Conservation (phyloP, 2,113 vertebrate genomes). For the Motacilla tschutschensis region DNA sequence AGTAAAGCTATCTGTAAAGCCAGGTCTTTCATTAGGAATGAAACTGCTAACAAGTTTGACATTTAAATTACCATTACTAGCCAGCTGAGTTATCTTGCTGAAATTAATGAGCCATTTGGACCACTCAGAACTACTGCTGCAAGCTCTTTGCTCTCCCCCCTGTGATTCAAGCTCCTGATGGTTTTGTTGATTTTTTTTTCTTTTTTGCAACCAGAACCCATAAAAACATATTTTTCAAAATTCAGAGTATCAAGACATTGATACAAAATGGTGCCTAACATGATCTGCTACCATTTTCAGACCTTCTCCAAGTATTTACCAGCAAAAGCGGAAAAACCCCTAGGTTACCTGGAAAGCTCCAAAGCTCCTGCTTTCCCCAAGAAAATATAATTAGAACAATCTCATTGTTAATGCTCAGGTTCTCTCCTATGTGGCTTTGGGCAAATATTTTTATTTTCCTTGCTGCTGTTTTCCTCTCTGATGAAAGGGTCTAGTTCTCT, state of each 20-base stretch:
- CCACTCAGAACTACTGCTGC: neutral
- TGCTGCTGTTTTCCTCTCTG: neutral
- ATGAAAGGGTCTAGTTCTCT: neutral
- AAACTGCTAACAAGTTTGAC: conserved; percentile 29
- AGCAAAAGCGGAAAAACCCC: neutral
- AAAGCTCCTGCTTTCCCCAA: neutral
- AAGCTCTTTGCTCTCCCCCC: neutral
- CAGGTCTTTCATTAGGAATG: conserved; percentile 36
- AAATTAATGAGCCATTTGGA: neutral
- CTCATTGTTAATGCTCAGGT: neutral
- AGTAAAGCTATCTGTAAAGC: conserved; percentile 51
- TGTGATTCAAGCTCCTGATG: neutral
- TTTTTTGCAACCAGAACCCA: neutral
- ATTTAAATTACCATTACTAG: conserved; percentile 29
- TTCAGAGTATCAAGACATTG: neutral
- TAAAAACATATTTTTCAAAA: neutral
- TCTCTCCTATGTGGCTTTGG: neutral
- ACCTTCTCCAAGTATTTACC: neutral
- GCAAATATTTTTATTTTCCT: neutral
- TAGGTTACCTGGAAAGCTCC: neutral
- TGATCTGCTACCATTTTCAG: neutral
- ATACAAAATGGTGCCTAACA: neutral
- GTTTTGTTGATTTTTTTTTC: neutral
- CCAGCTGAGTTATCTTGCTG: neutral
- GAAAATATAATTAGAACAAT: neutral